These are phyloP conservation scores for Salvelinus sp. DNA, from an alignment of 2,113 vertebrate genomes.

Conservation along the genomic window DNA sequence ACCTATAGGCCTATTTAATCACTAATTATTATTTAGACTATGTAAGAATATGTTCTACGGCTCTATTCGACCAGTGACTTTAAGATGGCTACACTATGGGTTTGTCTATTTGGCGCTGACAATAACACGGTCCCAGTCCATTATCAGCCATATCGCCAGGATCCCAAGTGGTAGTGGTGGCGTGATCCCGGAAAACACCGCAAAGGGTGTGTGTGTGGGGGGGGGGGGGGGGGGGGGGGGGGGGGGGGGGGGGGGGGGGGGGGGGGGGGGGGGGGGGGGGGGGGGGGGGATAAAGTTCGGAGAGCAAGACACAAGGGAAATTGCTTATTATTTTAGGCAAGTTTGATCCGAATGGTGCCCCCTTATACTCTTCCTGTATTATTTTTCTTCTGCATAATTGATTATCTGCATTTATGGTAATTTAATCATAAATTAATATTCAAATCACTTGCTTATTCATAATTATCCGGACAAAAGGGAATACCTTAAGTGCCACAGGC, in stretches of 20 bases:
- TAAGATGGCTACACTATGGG: background rate
- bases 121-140: slow-evolving; percentile 52
- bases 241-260: background rate
- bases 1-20: background rate
- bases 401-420: slow-evolving; percentile 50
- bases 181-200: slow-evolving; percentile 68
- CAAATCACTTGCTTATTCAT: no score
- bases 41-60: background rate
- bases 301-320: slow-evolving; percentile 39
- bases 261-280: background rate
- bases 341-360: slow-evolving; percentile 32
- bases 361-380: slow-evolving; percentile 18
- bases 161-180: slow-evolving; percentile 55
- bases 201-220: slow-evolving; percentile 48
- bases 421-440: background rate
- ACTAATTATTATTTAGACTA: slow-evolving; percentile 24
- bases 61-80: background rate
- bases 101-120: slow-evolving; percentile 15
- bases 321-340: slow-evolving; percentile 32
- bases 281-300: background rate
- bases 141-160: slow-evolving; percentile 55
- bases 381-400: slow-evolving; percentile 47
- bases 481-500: no score
- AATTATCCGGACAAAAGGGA: no score
- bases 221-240: background rate